A percentile compares a stretch with the other conserved stretches of the same genome.
Evolutionary conservation across 2,797 vertebrate genomes (phyloP).

Genomic region (Alcedo atthis): DNA sequence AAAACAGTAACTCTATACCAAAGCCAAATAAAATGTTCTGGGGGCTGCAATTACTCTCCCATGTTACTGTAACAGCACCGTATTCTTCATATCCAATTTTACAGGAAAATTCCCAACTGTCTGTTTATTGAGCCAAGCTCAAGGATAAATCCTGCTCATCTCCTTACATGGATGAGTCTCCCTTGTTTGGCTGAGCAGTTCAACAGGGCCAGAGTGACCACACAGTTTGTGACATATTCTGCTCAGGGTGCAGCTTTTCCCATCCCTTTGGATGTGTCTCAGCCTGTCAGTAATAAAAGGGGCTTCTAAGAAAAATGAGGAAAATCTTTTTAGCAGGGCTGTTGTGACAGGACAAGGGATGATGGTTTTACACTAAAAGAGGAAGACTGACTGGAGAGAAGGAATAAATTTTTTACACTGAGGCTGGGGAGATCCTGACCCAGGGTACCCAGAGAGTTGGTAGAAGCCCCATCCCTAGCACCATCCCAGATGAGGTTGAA

Average conservation of each 20-base stretch:
- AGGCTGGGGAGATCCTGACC: not conserved
- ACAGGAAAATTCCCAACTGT: not conserved
- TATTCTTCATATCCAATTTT: not conserved
- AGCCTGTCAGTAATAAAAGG: no score
- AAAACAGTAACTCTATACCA: not conserved
- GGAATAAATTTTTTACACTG: no score
- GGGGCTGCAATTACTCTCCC: not conserved
- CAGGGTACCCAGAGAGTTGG: not conserved
- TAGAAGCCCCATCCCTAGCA: not conserved
- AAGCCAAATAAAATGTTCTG: not conserved
- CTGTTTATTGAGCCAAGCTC: not conserved
- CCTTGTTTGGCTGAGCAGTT: not conserved
- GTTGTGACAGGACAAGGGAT: accelerated
- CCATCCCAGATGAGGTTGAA: no score
- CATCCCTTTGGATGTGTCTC: not conserved
- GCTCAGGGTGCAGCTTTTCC: accelerated
- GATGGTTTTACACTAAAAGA: not conserved
- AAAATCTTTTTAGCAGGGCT: not conserved
- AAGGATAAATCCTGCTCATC: not conserved
- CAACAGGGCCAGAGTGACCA: not conserved
- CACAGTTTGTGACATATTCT: not conserved
- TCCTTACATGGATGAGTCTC: not conserved
- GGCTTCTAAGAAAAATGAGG: not conserved
- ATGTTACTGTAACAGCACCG: not conserved
- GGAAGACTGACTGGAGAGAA: not conserved